Evolutionary conservation across 2,888 invertebrate genomes (phyloP).

Genomic region (Tenthredo livida): DNA sequence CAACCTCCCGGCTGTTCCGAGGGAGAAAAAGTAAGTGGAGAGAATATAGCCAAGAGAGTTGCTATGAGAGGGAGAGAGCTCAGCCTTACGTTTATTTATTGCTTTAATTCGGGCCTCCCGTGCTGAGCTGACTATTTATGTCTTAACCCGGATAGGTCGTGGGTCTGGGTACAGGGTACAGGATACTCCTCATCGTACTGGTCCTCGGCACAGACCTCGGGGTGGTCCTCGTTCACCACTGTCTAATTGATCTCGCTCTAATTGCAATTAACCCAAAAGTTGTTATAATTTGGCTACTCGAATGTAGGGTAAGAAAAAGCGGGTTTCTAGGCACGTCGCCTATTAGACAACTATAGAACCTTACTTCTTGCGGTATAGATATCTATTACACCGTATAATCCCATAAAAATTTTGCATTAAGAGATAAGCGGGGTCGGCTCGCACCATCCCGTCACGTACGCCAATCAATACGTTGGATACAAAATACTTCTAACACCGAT

Average conservation of each 20-base stretch:
- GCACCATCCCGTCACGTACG: neutral
- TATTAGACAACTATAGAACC: neutral
- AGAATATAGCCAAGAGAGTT: constrained; percentile 18
- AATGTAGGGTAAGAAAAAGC: neutral
- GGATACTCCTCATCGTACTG: constrained; percentile 41
- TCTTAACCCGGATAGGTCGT: constrained; percentile 65
- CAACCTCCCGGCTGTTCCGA: neutral
- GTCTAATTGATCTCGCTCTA: constrained; percentile 59
- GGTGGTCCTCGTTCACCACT: constrained; percentile 40
- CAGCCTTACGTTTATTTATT: constrained; percentile 66
- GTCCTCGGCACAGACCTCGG: constrained; percentile 27
- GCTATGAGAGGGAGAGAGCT: constrained; percentile 7
- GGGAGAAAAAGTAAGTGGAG: neutral
- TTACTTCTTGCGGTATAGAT: neutral
- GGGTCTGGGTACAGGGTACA: constrained; percentile 43
- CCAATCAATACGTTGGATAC: neutral
- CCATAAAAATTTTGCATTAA: neutral
- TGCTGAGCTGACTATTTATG: constrained; percentile 69
- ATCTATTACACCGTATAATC: neutral
- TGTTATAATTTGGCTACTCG: constrained; percentile 56
- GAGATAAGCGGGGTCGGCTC: neutral
- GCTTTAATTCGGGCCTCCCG: constrained; percentile 67
- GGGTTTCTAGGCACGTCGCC: neutral
- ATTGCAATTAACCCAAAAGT: constrained; percentile 64
- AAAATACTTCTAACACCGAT: neutral